Conservation (phyloP, 1,140 invertebrate species). For the Hycleus phaleratus region DNA sequence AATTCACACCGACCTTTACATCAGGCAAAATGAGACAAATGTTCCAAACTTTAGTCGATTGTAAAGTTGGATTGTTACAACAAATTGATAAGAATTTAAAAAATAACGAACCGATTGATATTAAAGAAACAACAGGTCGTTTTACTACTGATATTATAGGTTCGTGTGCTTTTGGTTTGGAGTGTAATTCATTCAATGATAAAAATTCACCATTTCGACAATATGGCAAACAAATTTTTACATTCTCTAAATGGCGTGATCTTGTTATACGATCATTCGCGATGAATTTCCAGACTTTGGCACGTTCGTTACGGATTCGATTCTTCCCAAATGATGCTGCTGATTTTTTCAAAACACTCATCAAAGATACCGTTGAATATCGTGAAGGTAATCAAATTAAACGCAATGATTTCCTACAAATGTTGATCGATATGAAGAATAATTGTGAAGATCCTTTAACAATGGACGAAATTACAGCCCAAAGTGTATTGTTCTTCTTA, state of each 20-base stretch:
- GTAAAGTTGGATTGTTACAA: constrained; percentile 2
- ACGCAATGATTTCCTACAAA: constrained; percentile 54
- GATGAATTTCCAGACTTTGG: constrained; percentile 23
- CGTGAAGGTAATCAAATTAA: constrained; percentile 27
- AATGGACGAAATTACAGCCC: constrained; percentile 46
- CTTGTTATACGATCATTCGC: constrained; percentile 29
- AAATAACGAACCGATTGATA: constrained; percentile 28
- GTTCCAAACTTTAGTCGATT: constrained; percentile 13
- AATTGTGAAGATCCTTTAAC: constrained; percentile 25
- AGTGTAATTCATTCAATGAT: constrained; percentile 41
- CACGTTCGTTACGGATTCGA: constrained; percentile 22
- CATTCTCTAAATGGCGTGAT: constrained; percentile 20
- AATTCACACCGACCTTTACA: constrained; percentile 49
- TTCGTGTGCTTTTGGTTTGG: constrained; percentile 45
- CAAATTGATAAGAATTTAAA: background rate
- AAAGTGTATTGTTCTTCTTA: constrained; percentile 51
- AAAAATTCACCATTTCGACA: constrained; percentile 39
- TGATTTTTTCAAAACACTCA: constrained; percentile 36
- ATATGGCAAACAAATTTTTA: constrained; percentile 7
- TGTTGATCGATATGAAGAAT: constrained; percentile 50
- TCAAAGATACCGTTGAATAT: constrained; percentile 1
- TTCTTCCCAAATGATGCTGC: constrained; percentile 31
- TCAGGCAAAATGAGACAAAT: constrained; percentile 22
- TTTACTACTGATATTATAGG: constrained; percentile 47
- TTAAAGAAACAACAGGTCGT: constrained; percentile 38